Conservation (phyloP, 2,888 invertebrate species). For the Drosophila formosana region DNA sequence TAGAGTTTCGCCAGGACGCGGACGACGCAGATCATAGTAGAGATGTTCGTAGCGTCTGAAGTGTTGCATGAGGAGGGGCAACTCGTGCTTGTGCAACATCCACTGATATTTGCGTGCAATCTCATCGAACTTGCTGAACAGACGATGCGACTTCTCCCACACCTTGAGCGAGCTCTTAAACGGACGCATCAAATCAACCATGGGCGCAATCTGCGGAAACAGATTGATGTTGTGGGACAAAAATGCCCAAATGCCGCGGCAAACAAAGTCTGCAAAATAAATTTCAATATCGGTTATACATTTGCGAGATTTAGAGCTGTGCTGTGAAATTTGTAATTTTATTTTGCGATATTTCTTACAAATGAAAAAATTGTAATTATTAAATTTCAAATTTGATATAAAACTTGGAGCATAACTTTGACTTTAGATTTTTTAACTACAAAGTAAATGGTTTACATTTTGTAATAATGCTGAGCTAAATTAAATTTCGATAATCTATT, state of each 20-base stretch:
- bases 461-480: no score
- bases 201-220: conserved; percentile 72
- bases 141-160: conserved; percentile 61
- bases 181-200: conserved; percentile 71
- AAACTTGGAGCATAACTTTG: no score
- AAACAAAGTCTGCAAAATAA: conserved; percentile 48
- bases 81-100: conserved; percentile 33
- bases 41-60: conserved; percentile 48
- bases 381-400: no score
- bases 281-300: neutral
- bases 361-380: no score
- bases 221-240: conserved; percentile 63
- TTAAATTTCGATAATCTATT: no score
- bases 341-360: no score
- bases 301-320: no score
- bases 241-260: conserved; percentile 71
- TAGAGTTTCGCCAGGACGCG: conserved; percentile 18
- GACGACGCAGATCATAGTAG: conserved; percentile 53
- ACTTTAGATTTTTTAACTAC: no score
- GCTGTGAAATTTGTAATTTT: no score
- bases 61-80: conserved; percentile 51
- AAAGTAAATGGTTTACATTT: no score
- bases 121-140: conserved; percentile 69
- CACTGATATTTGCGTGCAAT: conserved; percentile 62
- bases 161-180: conserved; percentile 48